These are phyloP conservation scores for Ophiothrix spiculata DNA, from an alignment of 35 echinoderm and acorn worm species.

Conservation along the genomic window DNA sequence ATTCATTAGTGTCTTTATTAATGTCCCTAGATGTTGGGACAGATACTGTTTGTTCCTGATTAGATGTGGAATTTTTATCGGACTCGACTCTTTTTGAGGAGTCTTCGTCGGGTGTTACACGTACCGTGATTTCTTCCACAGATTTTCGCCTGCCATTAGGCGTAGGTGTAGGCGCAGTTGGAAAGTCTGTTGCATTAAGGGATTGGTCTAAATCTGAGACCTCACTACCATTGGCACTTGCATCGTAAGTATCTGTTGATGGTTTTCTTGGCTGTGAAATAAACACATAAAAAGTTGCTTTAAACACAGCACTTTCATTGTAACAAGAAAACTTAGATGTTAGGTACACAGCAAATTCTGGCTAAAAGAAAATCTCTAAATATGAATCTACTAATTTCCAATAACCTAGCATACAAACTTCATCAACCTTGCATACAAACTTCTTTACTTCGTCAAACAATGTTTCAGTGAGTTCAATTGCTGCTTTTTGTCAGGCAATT, in stretches of 20 bases:
- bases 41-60: background rate
- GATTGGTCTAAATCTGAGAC: constrained; percentile 1
- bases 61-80: background rate
- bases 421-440: too few relatives aligned
- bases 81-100: background rate
- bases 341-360: too few relatives aligned
- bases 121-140: constrained; percentile 1
- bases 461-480: too few relatives aligned
- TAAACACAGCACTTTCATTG: too few relatives aligned
- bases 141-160: background rate
- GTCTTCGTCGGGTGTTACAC: background rate
- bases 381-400: too few relatives aligned
- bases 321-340: too few relatives aligned
- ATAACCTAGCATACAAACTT: too few relatives aligned
- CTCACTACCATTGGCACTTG: background rate
- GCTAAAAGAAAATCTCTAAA: too few relatives aligned
- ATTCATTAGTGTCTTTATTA: background rate
- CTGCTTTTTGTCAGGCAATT: too few relatives aligned
- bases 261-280: background rate
- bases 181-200: background rate
- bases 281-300: too few relatives aligned
- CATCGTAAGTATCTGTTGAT: background rate
- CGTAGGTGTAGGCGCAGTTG: background rate
- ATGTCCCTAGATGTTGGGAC: background rate
- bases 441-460: too few relatives aligned